Evolutionary conservation across 1,140 invertebrate genomes (phyloP).

Genomic region (Homarus americanus): DNA sequence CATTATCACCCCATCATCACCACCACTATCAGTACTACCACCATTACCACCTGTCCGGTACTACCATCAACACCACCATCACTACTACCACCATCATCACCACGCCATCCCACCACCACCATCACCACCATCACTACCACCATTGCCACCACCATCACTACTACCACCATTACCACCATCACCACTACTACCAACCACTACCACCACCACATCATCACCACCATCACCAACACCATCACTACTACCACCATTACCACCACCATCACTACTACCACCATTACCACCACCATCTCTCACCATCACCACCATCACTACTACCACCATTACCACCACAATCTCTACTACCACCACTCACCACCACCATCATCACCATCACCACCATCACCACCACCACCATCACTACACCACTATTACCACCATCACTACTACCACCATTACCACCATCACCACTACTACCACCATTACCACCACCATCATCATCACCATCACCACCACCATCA

Average conservation of each 20-base stretch:
- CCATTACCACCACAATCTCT: background rate
- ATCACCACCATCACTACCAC: too few species aligned
- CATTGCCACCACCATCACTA: background rate
- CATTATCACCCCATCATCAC: too few species aligned
- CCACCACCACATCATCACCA: background rate
- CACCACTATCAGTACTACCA: too few species aligned
- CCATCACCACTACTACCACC: background rate
- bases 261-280: background rate
- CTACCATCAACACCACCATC: too few species aligned
- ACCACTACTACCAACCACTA: background rate
- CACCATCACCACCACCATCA: background rate
- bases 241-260: background rate
- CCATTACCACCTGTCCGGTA: too few species aligned
- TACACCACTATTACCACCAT: background rate
- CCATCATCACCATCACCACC: too few species aligned
- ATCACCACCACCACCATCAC: background rate
- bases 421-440: background rate
- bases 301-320: background rate
- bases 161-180: background rate
- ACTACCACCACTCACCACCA: too few species aligned
- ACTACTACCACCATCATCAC: too few species aligned
- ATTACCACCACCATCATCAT: conserved; percentile 9
- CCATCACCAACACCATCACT: conserved; percentile 16
- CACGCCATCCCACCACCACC: too few species aligned
- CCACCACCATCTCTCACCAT: background rate